Base-by-base conservation (phyloP, 2,113 vertebrate species). In the Calypte anna region DNA sequence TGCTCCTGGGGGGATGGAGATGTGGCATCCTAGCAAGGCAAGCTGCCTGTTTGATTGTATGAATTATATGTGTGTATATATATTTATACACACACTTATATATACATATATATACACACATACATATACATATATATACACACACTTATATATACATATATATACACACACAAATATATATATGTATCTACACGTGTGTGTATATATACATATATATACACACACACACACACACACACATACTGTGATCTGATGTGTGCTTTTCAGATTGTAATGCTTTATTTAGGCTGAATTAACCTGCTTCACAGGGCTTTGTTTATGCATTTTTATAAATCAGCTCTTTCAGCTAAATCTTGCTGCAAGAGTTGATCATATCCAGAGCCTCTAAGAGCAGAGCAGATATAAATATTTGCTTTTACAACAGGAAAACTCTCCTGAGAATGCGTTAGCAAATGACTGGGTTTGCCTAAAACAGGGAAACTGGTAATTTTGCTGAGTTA, bases 401-500 rank as follows among this genome's bases (percentile, higher is more conserved):
- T 95, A 91, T 95, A 96, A 96, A 96, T 94, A 96, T 96, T 96
- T 96, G 88, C 96, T 86, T 96, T 95, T 81, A 61, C 86, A 75
- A 86, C 0, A 3, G 64, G 91, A 81, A 92, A 90, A 75, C 40
- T 84, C 90, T 90, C 94, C 91, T 70, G 83, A 81, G 94, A 94
- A 88, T 61, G 86, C 88, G 83, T 83, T 72, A 74, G 64, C 73
- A 83, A 92, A 81, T 59, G 76, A 43, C 91, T 81, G 68, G 57
- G 15, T 83, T 86, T 94, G 57, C 69, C 63, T 74, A 57, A 64
- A 86, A 27, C 44, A 14, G 61, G 66, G 76, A n/a, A 24, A 62
- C 44, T 66, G 70, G 25, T 77, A 48, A 62, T 83, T 70, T 70
- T 77, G 76, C 75, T 46, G 63, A 38, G 40, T 67, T 27, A 9